Conservation (phyloP, 2,113 vertebrate species). For the Petrocephalus microphthalmus region DNA sequence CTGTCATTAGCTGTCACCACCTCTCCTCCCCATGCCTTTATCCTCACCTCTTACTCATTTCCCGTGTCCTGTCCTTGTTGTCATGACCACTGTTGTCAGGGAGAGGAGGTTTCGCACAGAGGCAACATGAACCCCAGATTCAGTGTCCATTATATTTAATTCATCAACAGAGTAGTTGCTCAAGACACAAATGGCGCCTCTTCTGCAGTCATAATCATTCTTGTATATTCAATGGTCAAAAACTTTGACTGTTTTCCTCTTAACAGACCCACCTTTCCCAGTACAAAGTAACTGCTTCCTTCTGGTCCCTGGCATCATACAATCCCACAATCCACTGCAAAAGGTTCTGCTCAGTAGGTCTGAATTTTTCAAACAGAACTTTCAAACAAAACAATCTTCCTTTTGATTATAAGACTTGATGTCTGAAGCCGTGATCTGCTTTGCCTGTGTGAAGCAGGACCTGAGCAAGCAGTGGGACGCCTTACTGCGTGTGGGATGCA, state of each 20-base stretch:
- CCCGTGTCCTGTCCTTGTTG: conserved; percentile 51
- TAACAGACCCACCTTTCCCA: not conserved
- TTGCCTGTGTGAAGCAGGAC: not conserved
- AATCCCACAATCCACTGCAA: not conserved
- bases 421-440: not conserved
- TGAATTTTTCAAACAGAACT: not conserved
- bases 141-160: conserved; percentile 62
- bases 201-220: not conserved
- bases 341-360: not conserved
- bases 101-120: conserved; percentile 46
- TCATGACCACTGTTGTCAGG: conserved; percentile 62
- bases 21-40: not conserved
- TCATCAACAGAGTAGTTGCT: conserved; percentile 46
- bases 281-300: not conserved
- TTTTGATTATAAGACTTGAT: not conserved
- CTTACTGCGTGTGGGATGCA: not conserved
- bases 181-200: not conserved
- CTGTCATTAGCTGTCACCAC: not conserved
- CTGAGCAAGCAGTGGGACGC: not conserved
- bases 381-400: not conserved
- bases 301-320: not conserved
- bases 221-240: not conserved
- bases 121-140: conserved; percentile 58
- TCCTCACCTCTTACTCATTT: conserved; percentile 35
- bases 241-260: not conserved